A percentile compares a stretch with the other conserved stretches of the same genome.
These are phyloP conservation scores for Phoenicopterus ruber DNA, from an alignment of 2,113 vertebrate species.

Conservation along the genomic window DNA sequence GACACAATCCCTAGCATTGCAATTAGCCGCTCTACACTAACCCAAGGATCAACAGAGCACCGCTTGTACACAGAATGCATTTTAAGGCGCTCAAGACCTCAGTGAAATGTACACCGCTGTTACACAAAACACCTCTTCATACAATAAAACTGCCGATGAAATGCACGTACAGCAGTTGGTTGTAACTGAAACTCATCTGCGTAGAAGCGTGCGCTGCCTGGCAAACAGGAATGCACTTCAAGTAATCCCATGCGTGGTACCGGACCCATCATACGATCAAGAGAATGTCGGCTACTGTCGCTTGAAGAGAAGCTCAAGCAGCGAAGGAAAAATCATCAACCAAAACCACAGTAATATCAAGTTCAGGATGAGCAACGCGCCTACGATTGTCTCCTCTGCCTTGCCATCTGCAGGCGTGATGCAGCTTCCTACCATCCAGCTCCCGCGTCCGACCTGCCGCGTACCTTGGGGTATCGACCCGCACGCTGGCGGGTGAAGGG, in stretches of 20 bases:
- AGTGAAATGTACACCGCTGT: accelerated
- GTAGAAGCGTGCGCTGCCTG: accelerated
- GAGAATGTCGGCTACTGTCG: background rate
- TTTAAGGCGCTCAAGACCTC: background rate
- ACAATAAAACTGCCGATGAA: accelerated
- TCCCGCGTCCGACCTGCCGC: background rate
- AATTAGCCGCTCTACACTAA: accelerated
- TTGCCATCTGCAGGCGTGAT: accelerated
- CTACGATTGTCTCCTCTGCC: background rate
- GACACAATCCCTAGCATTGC: background rate
- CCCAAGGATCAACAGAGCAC: background rate
- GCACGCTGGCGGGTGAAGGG: background rate
- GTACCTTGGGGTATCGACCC: background rate
- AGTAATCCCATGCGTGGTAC: no score
- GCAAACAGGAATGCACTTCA: background rate
- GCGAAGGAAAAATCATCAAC: background rate
- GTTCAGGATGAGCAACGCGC: accelerated
- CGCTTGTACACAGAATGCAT: background rate
- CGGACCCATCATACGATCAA: accelerated
- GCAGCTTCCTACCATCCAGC: background rate
- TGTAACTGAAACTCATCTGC: accelerated
- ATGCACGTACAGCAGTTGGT: accelerated
- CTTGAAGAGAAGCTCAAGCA: background rate
- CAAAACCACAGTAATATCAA: accelerated
- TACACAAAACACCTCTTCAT: background rate